These are phyloP conservation scores for Hypomesus transpacificus DNA, from an alignment of 2,113 vertebrate genomes.

Conservation along the genomic window DNA sequence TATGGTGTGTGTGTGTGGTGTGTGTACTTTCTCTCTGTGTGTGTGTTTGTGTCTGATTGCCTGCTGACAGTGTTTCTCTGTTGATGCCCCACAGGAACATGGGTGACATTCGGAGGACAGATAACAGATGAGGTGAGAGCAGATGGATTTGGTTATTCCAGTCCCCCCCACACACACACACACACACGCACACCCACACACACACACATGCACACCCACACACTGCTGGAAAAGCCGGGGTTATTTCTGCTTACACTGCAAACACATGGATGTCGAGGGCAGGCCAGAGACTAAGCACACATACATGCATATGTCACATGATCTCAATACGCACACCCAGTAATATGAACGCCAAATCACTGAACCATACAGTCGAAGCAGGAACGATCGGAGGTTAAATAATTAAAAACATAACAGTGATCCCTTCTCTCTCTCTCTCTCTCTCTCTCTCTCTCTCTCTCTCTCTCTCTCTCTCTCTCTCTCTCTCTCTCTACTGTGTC, in stretches of 20 bases:
- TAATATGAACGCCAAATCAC: background rate
- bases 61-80: slow-evolving; percentile 15
- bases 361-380: background rate
- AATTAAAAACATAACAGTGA: slow-evolving; percentile 27
- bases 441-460: background rate
- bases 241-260: slow-evolving; percentile 34
- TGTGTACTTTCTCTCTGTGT: background rate
- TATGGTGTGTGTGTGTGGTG: background rate
- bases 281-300: background rate
- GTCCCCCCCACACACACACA: slow-evolving; percentile 37
- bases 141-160: slow-evolving; percentile 44
- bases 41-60: background rate
- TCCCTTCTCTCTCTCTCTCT: slow-evolving; percentile 16
- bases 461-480: slow-evolving; percentile 25
- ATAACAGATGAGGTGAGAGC: slow-evolving; percentile 93
- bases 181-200: slow-evolving; percentile 18
- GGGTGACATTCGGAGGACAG: slow-evolving; percentile 98
- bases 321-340: background rate
- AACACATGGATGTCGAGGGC: slow-evolving; percentile 11
- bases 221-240: slow-evolving; percentile 30
- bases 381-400: slow-evolving; percentile 16
- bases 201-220: slow-evolving; percentile 32
- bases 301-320: slow-evolving; percentile 3
- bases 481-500: background rate
- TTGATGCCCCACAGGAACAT: slow-evolving; percentile 80